These are phyloP conservation scores for Oreotragus oreotragus DNA, from an alignment of 2,113 vertebrate species.

Conservation along the genomic window DNA sequence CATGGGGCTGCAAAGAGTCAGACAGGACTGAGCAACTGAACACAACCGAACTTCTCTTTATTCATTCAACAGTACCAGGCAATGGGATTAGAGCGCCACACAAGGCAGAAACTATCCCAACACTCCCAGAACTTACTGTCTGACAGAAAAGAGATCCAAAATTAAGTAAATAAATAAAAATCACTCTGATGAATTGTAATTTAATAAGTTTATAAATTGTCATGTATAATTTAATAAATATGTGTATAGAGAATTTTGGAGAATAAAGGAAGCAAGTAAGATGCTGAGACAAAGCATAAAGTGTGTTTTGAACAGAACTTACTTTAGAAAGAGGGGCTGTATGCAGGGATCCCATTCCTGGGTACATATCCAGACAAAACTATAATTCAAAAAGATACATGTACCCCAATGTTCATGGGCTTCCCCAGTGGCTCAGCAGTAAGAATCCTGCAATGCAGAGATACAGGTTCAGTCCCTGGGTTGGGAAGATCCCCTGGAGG, in stretches of 20 bases:
- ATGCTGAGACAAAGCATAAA: neutral
- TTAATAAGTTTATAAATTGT: no score
- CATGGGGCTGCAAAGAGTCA: neutral
- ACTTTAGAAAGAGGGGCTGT: neutral
- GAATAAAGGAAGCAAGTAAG: neutral
- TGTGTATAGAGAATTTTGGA: neutral
- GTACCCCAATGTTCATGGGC: neutral
- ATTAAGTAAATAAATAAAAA: neutral
- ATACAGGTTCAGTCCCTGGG: no score
- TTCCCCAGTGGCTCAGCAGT: neutral
- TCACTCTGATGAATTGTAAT: neutral
- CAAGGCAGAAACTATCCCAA: no score
- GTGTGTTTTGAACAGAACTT: neutral
- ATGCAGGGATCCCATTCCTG: neutral
- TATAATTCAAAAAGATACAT: neutral
- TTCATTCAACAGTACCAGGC: no score
- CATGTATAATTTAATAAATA: neutral
- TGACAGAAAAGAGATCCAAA: neutral
- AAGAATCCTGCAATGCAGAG: neutral
- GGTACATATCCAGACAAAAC: neutral
- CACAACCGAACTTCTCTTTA: neutral
- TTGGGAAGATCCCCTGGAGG: no score
- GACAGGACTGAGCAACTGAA: neutral
- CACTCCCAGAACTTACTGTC: no score
- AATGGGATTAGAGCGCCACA: no score